Evolutionary conservation across 1,140 invertebrate genomes (phyloP), one percentile per base, ranked within the genome.

Genomic region (Pomacea maculata): DNA sequence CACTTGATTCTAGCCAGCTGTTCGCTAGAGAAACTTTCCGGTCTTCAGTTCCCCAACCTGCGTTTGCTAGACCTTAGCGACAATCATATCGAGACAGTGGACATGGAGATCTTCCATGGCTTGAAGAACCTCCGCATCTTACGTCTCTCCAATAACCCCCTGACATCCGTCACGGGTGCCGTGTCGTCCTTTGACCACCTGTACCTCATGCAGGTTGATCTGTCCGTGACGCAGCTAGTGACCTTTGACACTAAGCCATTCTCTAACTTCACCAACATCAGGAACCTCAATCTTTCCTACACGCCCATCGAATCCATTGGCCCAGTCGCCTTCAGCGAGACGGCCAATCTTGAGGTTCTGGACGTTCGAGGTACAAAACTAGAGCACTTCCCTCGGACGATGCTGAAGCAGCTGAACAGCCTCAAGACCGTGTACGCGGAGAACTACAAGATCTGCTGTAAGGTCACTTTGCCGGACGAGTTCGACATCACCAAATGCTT

Each of bases 101-200:
- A 70, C 67, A 70, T 70, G 67, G 55, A 78, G 4, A 19, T 70
- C 17, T 78, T 78, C 34, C 67, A 70, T n/a, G 29, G 67, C 7
- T 21, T 78, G 77, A 55, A 70, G 54, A 78, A 78, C 25, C 67
- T 78, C 15, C 77, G 65, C 17, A 34, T 29, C 21, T 67, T 78
- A 15, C 25, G 21, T 34, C 57, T 83, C 12, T 61, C 76, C 34
- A 72, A 81, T 65, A 81, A 78, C 54, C 67, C 82, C 9, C 85
- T 88, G 15, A 85, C 88, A 25, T 83, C 82, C 17, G 45, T 83
- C 12, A 83, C 82, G 4, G 86, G 88, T 68, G 70, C 76, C 15
- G 54, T 72, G 11, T 88, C 83, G 54, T 72, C 83, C 34, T 84
- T 84, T n/a, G 54, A 75, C 15, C 87, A 89, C 70, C 78, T 83